phyloP scores from a whole-genome alignment of 2,888 invertebrate species.

The Allygus modestus region DNA sequence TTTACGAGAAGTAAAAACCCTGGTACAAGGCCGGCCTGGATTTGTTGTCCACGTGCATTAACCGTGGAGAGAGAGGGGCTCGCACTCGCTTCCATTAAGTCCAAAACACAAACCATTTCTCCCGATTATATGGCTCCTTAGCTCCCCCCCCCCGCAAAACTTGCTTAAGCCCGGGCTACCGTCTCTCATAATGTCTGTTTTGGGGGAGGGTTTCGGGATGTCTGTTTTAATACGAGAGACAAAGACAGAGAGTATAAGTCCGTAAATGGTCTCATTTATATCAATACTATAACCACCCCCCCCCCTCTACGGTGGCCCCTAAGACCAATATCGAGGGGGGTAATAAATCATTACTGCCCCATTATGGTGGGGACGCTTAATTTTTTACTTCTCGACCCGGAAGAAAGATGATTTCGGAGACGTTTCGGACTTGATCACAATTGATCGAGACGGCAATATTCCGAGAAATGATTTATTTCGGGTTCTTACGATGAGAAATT shows the following conservation, averaged over 20 bases:
- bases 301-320: slow-evolving; percentile 40
- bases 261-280: slow-evolving; percentile 63
- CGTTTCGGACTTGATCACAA: slow-evolving; percentile 50
- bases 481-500: slow-evolving; percentile 36
- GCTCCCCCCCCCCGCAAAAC: slow-evolving; percentile 52
- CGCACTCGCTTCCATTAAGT: slow-evolving; percentile 54
- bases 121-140: slow-evolving; percentile 64
- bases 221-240: slow-evolving; percentile 63
- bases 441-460: slow-evolving; percentile 42
- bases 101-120: slow-evolving; percentile 64
- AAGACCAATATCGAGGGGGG: slow-evolving; percentile 27
- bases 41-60: slow-evolving; percentile 59
- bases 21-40: slow-evolving; percentile 40
- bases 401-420: slow-evolving; percentile 54
- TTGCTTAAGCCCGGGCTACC: slow-evolving; percentile 37
- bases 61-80: slow-evolving; percentile 29
- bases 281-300: slow-evolving; percentile 55
- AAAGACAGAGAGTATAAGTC: slow-evolving; percentile 56
- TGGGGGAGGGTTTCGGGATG: slow-evolving; percentile 39
- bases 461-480: slow-evolving; percentile 48
- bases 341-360: slow-evolving; percentile 62
- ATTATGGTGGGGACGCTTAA: slow-evolving; percentile 53
- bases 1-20: slow-evolving; percentile 54
- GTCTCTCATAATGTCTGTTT: slow-evolving; percentile 58
- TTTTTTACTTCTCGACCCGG: slow-evolving; percentile 61